phyloP scores from a whole-genome alignment of 1,140 invertebrate species.

The Cydia splendana region DNA sequence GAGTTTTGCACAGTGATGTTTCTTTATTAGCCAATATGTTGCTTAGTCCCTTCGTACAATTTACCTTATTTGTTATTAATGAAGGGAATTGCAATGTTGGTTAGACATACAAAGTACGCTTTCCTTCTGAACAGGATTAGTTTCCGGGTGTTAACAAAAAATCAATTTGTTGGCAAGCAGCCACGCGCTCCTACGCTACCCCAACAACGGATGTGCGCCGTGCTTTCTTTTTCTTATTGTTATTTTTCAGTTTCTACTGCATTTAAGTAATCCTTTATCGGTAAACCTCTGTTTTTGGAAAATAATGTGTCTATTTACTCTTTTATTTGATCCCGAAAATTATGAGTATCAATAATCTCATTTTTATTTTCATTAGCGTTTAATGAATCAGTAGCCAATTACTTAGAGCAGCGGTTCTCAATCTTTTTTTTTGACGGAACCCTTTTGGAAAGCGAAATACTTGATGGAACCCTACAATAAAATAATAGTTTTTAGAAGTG shows the following conservation, averaged over 20 bases:
- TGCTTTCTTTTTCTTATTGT: conserved; percentile 11
- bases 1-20: conserved; percentile 30
- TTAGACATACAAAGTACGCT: conserved; percentile 23
- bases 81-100: conserved; percentile 32
- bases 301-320: background rate
- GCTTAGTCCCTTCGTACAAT: background rate
- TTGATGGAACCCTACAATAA: too few relatives aligned
- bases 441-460: too few relatives aligned
- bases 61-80: conserved; percentile 23
- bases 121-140: conserved; percentile 36
- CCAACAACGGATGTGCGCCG: background rate
- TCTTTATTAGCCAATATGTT: background rate
- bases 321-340: too few relatives aligned
- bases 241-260: background rate
- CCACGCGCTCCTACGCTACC: conserved; percentile 23
- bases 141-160: conserved; percentile 40
- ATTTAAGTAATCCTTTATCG: background rate
- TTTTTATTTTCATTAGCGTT: too few relatives aligned
- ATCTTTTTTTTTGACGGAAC: too few relatives aligned
- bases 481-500: too few relatives aligned
- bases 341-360: too few relatives aligned
- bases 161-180: conserved; percentile 43
- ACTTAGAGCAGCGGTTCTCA: too few relatives aligned
- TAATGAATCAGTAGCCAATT: too few relatives aligned
- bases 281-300: background rate